These are phyloP conservation scores for Rhodeus uyekii DNA, from an alignment of 2,797 vertebrate genomes.

Conservation along the genomic window DNA sequence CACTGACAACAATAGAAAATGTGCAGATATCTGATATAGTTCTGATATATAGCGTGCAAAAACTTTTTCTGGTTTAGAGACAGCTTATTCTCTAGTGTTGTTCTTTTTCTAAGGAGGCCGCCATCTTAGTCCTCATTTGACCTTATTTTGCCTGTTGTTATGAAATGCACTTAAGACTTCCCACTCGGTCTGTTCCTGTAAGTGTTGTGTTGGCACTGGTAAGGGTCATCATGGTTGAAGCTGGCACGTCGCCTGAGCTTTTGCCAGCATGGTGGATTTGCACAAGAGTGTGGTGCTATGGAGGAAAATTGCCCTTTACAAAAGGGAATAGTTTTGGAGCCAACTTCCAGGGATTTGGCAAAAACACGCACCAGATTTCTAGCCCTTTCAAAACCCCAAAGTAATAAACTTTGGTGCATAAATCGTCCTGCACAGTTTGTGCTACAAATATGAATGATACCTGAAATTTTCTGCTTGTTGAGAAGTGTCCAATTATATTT, in stretches of 20 bases:
- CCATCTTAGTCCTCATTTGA: constrained; percentile 41
- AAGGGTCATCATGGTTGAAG: constrained; percentile 69
- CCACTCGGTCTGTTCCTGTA: constrained; percentile 45
- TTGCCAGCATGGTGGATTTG: constrained; percentile 66
- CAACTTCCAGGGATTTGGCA: constrained; percentile 60
- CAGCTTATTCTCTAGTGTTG: neutral
- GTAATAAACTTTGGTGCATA: constrained; percentile 4
- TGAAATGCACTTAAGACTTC: constrained; percentile 44
- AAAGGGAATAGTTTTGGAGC: constrained; percentile 67
- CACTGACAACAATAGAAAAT: neutral
- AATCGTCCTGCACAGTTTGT: neutral
- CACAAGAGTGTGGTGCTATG: constrained; percentile 67
- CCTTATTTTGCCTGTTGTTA: constrained; percentile 51
- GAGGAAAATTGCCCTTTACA: constrained; percentile 72
- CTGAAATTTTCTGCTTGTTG: neutral
- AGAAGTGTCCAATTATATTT: neutral
- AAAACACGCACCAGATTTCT: constrained; percentile 58
- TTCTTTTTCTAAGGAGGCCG: neutral
- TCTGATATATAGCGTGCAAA: neutral
- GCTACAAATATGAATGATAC: constrained; percentile 5
- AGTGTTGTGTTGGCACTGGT: constrained; percentile 66
- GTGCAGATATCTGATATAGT: too few relatives aligned
- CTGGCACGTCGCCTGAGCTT: constrained; percentile 63
- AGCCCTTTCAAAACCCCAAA: constrained; percentile 17
- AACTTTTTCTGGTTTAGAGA: neutral